Percentiles rank a stretch among this genome's conserved stretches.
These are phyloP conservation scores for Falco cherrug DNA, from an alignment of 2,797 vertebrate species.

Conservation along the genomic window DNA sequence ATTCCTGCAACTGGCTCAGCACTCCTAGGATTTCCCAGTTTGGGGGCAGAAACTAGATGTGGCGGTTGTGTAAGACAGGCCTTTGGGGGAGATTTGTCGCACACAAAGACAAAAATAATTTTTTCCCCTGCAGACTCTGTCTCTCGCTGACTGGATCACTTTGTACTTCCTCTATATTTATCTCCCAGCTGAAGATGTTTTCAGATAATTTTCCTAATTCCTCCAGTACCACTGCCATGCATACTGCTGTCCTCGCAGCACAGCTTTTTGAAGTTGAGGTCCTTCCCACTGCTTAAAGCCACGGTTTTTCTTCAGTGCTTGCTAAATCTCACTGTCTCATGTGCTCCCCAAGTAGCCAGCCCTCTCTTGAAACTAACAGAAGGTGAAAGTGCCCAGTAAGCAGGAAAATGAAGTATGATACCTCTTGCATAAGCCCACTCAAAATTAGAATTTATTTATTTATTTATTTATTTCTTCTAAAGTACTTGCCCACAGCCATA, in stretches of 20 bases:
- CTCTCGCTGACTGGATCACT: slow-evolving; percentile 14
- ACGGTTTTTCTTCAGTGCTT: background rate
- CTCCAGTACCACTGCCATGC: background rate
- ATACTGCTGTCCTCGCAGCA: background rate
- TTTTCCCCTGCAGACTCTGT: slow-evolving; percentile 4
- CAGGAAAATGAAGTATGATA: background rate
- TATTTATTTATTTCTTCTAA: background rate
- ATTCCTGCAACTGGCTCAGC: slow-evolving; percentile 25
- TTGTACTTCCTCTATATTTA: slow-evolving; percentile 28
- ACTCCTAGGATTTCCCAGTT: background rate
- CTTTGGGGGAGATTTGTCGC: background rate
- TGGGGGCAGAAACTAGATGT: background rate
- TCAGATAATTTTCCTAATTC: slow-evolving; percentile 13
- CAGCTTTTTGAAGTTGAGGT: background rate
- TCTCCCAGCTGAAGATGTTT: slow-evolving; percentile 30
- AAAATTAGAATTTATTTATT: background rate
- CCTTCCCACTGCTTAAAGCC: background rate
- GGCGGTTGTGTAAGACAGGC: background rate
- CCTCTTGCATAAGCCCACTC: background rate
- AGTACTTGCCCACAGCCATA: background rate
- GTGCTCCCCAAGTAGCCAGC: background rate
- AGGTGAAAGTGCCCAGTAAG: background rate
- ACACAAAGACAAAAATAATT: slow-evolving; percentile 18
- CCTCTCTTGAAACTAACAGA: background rate
- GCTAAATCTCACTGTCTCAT: background rate